These are phyloP conservation scores for Trididemnum clinides DNA, from an alignment of 23 tunicate species.

Conservation along the genomic window DNA sequence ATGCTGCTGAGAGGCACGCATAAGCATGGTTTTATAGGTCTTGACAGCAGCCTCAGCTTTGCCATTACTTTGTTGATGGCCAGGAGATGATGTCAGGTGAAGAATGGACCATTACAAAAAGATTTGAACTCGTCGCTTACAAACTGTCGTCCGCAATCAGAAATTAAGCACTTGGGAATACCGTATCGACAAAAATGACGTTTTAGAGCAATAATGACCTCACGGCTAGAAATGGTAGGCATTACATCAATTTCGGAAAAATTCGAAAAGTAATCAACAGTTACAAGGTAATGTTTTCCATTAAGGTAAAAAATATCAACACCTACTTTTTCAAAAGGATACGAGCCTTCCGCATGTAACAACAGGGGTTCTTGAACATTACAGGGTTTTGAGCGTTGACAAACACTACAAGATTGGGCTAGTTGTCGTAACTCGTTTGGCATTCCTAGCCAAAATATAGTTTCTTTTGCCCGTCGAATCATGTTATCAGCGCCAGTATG, in stretches of 20 bases:
- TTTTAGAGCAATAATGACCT: conserved; percentile 14
- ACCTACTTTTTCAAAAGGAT: conserved; percentile 31
- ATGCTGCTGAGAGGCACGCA: neutral
- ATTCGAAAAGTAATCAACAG: conserved; percentile 41
- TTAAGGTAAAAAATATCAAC: conserved; percentile 22
- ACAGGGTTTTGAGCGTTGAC: neutral
- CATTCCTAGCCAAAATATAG: conserved; percentile 43
- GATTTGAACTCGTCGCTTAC: neutral
- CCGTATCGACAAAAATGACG: conserved; percentile 31
- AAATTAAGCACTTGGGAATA: conserved; percentile 23
- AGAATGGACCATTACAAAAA: conserved; percentile 16
- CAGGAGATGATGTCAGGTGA: conserved; percentile 37
- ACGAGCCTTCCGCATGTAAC: conserved; percentile 12
- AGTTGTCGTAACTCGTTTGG: neutral
- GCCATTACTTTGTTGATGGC: conserved; percentile 23
- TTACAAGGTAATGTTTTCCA: neutral
- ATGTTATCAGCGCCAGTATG: conserved; percentile 21
- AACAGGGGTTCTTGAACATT: neutral
- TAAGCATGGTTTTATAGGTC: neutral
- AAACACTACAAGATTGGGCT: conserved; percentile 9
- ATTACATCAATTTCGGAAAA: conserved; percentile 27
- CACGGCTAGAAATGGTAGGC: neutral
- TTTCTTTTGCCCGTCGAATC: conserved; percentile 29
- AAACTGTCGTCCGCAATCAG: conserved; percentile 22
- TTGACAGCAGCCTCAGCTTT: conserved; percentile 34